phyloP scores from a whole-genome alignment of 1,140 invertebrate genomes.

The Tetraneura akinire region DNA sequence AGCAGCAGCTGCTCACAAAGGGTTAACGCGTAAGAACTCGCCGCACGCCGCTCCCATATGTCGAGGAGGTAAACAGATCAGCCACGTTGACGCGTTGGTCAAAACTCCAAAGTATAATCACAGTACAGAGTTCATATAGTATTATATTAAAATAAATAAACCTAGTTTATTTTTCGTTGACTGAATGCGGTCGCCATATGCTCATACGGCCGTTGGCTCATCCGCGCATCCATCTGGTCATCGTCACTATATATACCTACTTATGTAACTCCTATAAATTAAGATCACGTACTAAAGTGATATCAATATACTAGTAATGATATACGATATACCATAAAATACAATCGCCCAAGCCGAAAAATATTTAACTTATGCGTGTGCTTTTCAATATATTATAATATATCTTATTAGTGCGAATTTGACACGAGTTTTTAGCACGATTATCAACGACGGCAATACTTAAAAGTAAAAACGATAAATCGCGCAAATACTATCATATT shows the following conservation, averaged over 20 bases:
- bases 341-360: too few relatives aligned
- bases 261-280: too few relatives aligned
- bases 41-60: background rate
- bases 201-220: conserved; percentile 2
- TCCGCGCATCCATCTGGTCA: background rate
- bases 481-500: too few relatives aligned
- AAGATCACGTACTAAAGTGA: too few relatives aligned
- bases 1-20: background rate
- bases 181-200: background rate
- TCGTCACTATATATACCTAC: background rate
- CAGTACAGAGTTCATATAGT: too few relatives aligned
- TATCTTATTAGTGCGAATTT: background rate
- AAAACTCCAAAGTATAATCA: background rate
- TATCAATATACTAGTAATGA: too few relatives aligned
- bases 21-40: background rate
- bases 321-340: too few relatives aligned
- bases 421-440: background rate
- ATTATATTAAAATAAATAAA: too few relatives aligned
- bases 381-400: too few relatives aligned
- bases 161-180: background rate
- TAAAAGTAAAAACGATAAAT: background rate
- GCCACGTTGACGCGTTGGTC: background rate
- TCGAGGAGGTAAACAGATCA: background rate
- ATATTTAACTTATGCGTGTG: too few relatives aligned
- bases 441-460: background rate